Evolutionary conservation across 2,113 vertebrate species (phyloP), one percentile per base, ranked within the genome.

Genomic region (Piprites chloris): DNA sequence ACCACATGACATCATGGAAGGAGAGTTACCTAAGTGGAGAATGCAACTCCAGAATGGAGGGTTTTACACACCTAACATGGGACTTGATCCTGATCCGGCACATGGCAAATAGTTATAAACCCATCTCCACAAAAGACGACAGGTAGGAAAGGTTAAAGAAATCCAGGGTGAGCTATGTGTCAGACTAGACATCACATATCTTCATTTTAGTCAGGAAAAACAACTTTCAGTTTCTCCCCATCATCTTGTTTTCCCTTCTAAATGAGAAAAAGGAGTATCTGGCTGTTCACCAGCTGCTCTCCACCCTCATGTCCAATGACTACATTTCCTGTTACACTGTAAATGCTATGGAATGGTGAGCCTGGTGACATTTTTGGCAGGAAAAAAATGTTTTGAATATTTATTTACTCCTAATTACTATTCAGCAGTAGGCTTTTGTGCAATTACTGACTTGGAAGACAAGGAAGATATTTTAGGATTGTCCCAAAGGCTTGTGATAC

Each of bases 271-370:
- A 89, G n/a, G 32, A 91, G 7, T 15, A 28, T 69, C 81, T 96
- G 89, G 89, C 85, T 5, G 1, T 41, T 59, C 35, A 53, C 78
- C 94, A 96, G 68, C 89, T 74, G 58, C 78, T 55, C 93, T 97
- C 91, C 96, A 95, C 93, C 95, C 94, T 91, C 66, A 21, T 12
- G 53, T 79, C 81, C 89, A 91, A 20, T 96, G 95, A 91, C 53
- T 52, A 62, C 73, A 93, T 93, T 96, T 96, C 87, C 91, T 94
- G 76, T 78, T 75, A 84, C 71, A 96, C 78, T 96, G 72, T 93
- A 89, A 92, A 89, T 74, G 74, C 87, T 76, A 85, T 65, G 71
- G 82, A 94, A 93, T 81, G 42, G 18, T 69, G 41, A 96, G 58
- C 46, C 50, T 85, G 62, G 49, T 82, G 87, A 94, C 21, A 27